Evolutionary conservation across 2,888 invertebrate genomes (phyloP).

Genomic region (Xestoiulus laeticollis): DNA sequence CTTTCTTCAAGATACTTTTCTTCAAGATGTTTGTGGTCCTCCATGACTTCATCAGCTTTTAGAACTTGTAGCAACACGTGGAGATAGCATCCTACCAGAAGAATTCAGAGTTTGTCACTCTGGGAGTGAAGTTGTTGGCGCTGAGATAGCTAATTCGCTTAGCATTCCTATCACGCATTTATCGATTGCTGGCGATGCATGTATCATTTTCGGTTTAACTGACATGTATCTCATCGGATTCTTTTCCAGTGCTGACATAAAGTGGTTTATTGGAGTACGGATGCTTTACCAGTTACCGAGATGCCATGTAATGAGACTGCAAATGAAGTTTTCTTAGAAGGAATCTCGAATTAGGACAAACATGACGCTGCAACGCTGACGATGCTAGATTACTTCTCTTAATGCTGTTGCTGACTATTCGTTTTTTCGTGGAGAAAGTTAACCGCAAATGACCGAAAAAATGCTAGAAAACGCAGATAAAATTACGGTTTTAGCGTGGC

Average conservation of each 20-base stretch:
- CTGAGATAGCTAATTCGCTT: neutral
- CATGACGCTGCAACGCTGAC: neutral
- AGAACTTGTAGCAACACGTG: neutral
- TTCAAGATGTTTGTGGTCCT: neutral
- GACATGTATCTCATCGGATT: neutral
- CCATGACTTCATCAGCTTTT: neutral
- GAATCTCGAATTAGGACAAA: constrained; percentile 18
- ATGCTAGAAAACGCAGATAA: constrained; percentile 5
- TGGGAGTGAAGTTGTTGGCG: neutral
- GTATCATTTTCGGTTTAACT: neutral
- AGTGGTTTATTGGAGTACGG: neutral
- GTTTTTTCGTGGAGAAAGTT: neutral
- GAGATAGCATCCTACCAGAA: neutral
- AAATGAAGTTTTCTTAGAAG: constrained; percentile 30
- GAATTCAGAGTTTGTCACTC: neutral
- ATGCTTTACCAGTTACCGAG: neutral
- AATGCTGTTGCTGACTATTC: constrained; percentile 28
- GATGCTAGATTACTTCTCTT: constrained; percentile 11
- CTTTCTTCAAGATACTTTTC: too few species aligned
- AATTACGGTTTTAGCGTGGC: constrained; percentile 24
- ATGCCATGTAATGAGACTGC: neutral
- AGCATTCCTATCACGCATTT: constrained; percentile 12
- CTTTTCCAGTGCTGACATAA: neutral
- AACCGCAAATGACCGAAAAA: constrained; percentile 34
- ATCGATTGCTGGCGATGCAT: neutral